Base-by-base conservation (phyloP, 2,113 vertebrate species). In the Mus pahari region DNA sequence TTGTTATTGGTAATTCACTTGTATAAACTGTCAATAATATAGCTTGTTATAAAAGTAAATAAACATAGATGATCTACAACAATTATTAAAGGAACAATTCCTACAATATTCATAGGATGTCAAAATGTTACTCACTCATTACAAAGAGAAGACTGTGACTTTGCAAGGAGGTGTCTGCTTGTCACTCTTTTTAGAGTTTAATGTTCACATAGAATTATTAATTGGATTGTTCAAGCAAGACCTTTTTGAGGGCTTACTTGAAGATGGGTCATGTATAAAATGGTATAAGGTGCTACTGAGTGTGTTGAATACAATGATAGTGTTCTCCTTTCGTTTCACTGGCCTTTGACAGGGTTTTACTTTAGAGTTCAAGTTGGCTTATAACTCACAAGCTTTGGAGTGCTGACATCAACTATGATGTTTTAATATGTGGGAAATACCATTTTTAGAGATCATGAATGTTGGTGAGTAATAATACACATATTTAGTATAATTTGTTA, bases 401-500 rank as follows among this genome's bases (percentile, higher is more conserved):
- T 70, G 22, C 66, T 87, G 48, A 3, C 20, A 55, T 50, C 64
- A 60, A 95, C 36, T 55, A 24, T 6, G 33, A 3, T 78, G 36
- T 90, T 92, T 88, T 75, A 36, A 83, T 58, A 60, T 62, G 31
- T n/a, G 62, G 22, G 3, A 86, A 88, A 87, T 89, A 82, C 19
- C 71, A 50, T n/a, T 58, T 36, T 74, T 31, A 73, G 17, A 92
- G 55, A 58, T 58, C 55, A 58, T 58, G 16, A 58, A 58, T 16
- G 55, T 58, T 58, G 58, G 0, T 1, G n/a, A 70, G 14, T 91
- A 64, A 68, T 28, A 33, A 50, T 73, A 73, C 70, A 13, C 92
- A n/a, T 79, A 24, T 86, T 93, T 94, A 60, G 28, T 92, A 13
- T 86, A 66, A 96, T 70, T 71, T 62, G 84, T 81, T 89, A 82